Base-by-base conservation (phyloP, 1,140 invertebrate genomes). In the Zelostemma sp. region DNA sequence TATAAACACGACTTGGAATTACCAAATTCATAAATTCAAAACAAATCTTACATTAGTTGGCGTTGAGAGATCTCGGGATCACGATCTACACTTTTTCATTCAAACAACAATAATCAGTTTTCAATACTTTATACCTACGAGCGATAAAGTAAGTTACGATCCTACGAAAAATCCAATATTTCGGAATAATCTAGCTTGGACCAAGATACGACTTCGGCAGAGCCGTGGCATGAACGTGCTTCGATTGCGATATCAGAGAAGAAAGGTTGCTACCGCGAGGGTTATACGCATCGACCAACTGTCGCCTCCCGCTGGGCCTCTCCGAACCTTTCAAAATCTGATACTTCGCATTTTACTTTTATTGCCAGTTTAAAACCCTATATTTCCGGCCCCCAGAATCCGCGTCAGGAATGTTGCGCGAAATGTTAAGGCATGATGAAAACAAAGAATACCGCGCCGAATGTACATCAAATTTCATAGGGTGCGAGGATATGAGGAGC, bases 341-440 rank as follows among this genome's bases (percentile, higher is more conserved):
- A 78, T 71, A 78, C 77, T 76, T 79, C 76, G 75, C 78, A 78
- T 82, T 81, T 78, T 77, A 75, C 45, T 77, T 85, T 86, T 85
- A 86, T 85, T 84, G 81, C 75, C 77, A 80, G 76, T 83, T 85
- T 84, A 84, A 85, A 85, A 80, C 75, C 73, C 83, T 80, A 82
- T 84, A 76, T 80, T 82, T 81, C 72, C 58, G 14, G 38, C 56
- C 45, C 31, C 63, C 51, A 45, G 68, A 61, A 71, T 70, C 51
- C 63, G 53, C 60, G 60, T 61, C n/a, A 46, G 21, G 43, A 46
- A 17, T 19, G 17, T 46, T 46, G 16, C 55, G 18, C 11, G 43
- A 25, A 48, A 12, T 59, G 68, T 71, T 66, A 67, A 68, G 63
- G 64, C 56, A 40, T 38, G 11, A 60, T 17, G 48, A 12, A 49